phyloP scores from a whole-genome alignment of 2,113 vertebrate species.

The Nicator chloris region DNA sequence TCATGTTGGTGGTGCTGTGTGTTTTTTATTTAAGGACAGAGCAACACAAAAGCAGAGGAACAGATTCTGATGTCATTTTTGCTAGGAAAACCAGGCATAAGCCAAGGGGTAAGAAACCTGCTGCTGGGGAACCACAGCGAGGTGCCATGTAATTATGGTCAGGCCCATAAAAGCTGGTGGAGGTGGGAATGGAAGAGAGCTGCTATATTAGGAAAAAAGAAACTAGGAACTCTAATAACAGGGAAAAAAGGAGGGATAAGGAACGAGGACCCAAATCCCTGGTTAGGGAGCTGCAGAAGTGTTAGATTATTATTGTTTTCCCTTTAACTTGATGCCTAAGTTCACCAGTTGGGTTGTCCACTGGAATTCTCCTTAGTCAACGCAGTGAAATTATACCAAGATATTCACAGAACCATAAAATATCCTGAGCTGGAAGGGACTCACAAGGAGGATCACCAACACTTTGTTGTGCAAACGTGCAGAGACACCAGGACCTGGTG shows the following conservation, averaged over 20 bases:
- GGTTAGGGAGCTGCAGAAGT: not conserved
- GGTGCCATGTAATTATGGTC: not conserved
- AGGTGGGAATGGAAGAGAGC: not conserved
- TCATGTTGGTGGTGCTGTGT: rapidly evolving
- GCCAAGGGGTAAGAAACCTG: not conserved
- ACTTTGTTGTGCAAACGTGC: not conserved
- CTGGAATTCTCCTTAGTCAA: not conserved
- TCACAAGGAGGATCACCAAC: not conserved
- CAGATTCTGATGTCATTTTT: not conserved
- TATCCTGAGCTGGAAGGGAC: not conserved
- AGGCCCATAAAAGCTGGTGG: not conserved
- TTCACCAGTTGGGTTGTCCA: not conserved
- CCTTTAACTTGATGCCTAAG: not conserved
- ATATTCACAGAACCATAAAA: not conserved
- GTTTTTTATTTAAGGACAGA: not conserved
- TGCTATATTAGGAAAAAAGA: not conserved
- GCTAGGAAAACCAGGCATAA: not conserved
- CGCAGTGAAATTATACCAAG: rapidly evolving
- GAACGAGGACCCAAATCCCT: not conserved
- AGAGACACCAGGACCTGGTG: not conserved
- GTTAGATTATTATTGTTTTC: not conserved
- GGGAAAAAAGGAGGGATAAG: rapidly evolving
- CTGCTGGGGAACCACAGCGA: not conserved
- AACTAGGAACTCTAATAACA: not conserved
- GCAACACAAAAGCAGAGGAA: not conserved